A percentile compares a stretch with the other conserved stretches of the same genome.
Evolutionary conservation across 1,140 invertebrate species (phyloP).

Genomic region (Himalopsyche phryganea): DNA sequence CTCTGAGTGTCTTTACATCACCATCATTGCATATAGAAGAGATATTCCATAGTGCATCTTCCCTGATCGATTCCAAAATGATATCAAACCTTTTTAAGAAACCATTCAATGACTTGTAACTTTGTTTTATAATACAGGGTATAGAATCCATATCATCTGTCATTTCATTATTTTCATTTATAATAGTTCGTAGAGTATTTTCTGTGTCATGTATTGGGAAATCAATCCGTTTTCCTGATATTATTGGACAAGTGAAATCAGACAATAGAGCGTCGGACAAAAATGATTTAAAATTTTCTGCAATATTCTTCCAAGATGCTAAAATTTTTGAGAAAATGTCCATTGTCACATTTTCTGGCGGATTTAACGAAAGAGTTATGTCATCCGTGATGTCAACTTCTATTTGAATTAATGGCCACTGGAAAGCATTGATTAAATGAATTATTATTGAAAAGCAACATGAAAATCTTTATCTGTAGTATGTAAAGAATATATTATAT

Average conservation of each 20-base stretch:
- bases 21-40: constrained; percentile 50
- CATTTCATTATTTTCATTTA: constrained; percentile 63
- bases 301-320: constrained; percentile 57
- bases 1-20: constrained; percentile 56
- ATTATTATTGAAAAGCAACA: too few species aligned
- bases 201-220: neutral
- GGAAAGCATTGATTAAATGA: too few species aligned
- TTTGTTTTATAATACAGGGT: constrained; percentile 54
- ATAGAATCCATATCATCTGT: constrained; percentile 52
- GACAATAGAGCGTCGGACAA: constrained; percentile 50
- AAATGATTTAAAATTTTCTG: constrained; percentile 64
- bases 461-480: too few species aligned
- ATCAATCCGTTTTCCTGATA: neutral
- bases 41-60: constrained; percentile 63
- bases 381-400: constrained; percentile 51
- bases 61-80: constrained; percentile 65
- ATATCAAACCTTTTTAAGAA: constrained; percentile 66
- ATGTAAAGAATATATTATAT: too few species aligned
- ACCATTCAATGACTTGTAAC: constrained; percentile 58
- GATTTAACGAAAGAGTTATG: constrained; percentile 53
- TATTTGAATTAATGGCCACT: constrained; percentile 58
- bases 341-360: constrained; percentile 53
- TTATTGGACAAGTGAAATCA: neutral
- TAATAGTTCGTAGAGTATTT: constrained; percentile 46
- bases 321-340: constrained; percentile 54